phyloP scores from a whole-genome alignment of 2,113 vertebrate species.

The Megatriorchis doriae region DNA sequence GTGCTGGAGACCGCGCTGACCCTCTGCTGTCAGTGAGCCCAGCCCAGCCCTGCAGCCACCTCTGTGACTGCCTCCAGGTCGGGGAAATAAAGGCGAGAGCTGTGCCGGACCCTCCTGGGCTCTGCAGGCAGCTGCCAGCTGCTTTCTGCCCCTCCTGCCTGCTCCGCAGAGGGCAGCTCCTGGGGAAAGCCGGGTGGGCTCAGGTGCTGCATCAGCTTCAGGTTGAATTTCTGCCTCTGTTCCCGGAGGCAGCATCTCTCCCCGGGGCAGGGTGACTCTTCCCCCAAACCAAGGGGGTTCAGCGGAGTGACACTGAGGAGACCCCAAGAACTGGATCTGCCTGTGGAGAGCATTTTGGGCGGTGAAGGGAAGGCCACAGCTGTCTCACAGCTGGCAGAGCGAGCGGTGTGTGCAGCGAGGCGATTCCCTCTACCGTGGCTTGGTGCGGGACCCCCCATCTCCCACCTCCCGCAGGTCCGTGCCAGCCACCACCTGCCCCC shows the following conservation, averaged over 20 bases:
- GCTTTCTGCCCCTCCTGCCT: not conserved
- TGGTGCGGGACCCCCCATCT: not conserved
- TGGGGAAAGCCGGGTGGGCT: not conserved
- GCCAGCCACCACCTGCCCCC: not conserved
- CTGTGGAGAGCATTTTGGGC: fast-evolving
- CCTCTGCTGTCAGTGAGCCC: not conserved
- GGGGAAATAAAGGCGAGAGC: not conserved
- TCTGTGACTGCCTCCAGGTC: fast-evolving
- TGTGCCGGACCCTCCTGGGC: not conserved
- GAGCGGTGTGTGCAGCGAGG: not conserved
- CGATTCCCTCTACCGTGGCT: not conserved
- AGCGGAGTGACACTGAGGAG: not conserved
- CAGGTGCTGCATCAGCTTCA: not conserved
- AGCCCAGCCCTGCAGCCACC: not conserved
- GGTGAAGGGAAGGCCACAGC: not conserved
- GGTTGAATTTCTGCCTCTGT: not conserved
- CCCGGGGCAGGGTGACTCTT: not conserved
- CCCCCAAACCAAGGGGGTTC: not conserved
- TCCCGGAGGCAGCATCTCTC: not conserved
- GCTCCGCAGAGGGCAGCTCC: fast-evolving
- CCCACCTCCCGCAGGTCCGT: not conserved
- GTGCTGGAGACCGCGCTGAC: not conserved
- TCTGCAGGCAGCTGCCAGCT: not conserved
- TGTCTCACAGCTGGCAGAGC: not conserved
- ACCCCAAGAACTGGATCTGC: not conserved